Conservation (phyloP, 2,888 invertebrate genomes). For the Rhamphomyia laevipes region DNA sequence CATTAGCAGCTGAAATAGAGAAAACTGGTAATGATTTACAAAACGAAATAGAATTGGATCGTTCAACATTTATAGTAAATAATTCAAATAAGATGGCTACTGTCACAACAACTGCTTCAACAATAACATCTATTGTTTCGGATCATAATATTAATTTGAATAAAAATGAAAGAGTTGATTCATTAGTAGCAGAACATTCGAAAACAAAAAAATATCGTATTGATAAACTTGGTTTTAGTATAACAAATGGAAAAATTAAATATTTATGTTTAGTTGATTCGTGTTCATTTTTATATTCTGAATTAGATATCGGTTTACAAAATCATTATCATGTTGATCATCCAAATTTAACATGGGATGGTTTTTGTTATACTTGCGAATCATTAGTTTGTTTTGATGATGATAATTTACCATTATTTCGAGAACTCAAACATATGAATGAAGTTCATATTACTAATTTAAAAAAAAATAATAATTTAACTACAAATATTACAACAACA, state of each 20-base stretch:
- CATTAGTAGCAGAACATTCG: background rate
- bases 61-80: background rate
- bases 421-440: slow-evolving; percentile 28
- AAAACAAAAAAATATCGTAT: slow-evolving; percentile 14
- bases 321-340: slow-evolving; percentile 31
- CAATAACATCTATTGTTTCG: background rate
- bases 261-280: slow-evolving; percentile 27
- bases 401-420: slow-evolving; percentile 4
- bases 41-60: background rate
- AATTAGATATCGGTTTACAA: slow-evolving; percentile 27
- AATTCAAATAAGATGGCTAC: background rate
- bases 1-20: background rate
- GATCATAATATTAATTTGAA: background rate
- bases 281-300: slow-evolving; percentile 30
- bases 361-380: slow-evolving; percentile 43
- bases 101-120: background rate
- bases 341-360: slow-evolving; percentile 42
- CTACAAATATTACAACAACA: background rate
- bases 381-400: slow-evolving; percentile 9
- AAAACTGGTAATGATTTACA: background rate
- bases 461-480: background rate
- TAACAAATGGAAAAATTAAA: slow-evolving; percentile 13
- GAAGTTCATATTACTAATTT: slow-evolving; percentile 14
- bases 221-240: slow-evolving; percentile 25
- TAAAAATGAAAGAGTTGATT: background rate